These are phyloP conservation scores for Fistularia tabacaria DNA, from an alignment of 2,797 vertebrate species.

Conservation along the genomic window DNA sequence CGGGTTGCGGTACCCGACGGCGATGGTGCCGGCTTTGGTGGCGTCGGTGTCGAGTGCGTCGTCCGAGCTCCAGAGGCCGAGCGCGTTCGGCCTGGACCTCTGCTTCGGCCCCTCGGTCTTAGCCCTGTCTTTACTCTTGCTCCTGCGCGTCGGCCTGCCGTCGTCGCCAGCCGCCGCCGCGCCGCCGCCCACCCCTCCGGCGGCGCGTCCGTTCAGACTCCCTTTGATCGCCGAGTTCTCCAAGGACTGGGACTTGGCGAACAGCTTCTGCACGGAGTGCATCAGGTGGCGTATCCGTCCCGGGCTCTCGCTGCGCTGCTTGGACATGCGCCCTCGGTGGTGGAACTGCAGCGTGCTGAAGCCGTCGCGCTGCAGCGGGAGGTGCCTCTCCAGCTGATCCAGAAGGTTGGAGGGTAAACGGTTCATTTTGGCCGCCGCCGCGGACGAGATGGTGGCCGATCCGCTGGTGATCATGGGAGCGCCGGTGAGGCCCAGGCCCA, in stretches of 20 bases:
- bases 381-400: slow-evolving; percentile 96
- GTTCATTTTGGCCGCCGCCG: slow-evolving; percentile 93
- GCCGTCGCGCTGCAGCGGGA: slow-evolving; percentile 92
- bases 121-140: slow-evolving; percentile 95
- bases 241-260: slow-evolving; percentile 93
- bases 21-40: slow-evolving; percentile 73
- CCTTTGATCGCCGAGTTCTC: slow-evolving; percentile 85
- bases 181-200: slow-evolving; percentile 67
- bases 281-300: slow-evolving; percentile 96
- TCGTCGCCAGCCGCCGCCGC: slow-evolving; percentile 71
- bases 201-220: slow-evolving; percentile 74
- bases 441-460: slow-evolving; percentile 77
- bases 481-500: slow-evolving; percentile 71
- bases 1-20: slow-evolving; percentile 85
- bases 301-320: slow-evolving; percentile 94
- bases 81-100: slow-evolving; percentile 84
- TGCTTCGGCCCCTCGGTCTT: slow-evolving; percentile 89
- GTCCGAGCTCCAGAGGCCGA: slow-evolving; percentile 96
- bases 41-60: slow-evolving; percentile 85
- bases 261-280: slow-evolving; percentile 96
- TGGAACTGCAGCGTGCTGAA: slow-evolving; percentile 98
- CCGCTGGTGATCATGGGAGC: slow-evolving; percentile 80
- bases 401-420: slow-evolving; percentile 91
- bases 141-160: slow-evolving; percentile 80
- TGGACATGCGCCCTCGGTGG: slow-evolving; percentile 78